Percentiles rank a stretch among this genome's conserved stretches.
These are phyloP conservation scores for Pandemis heparana DNA, from an alignment of 2,888 invertebrate genomes.

Conservation along the genomic window DNA sequence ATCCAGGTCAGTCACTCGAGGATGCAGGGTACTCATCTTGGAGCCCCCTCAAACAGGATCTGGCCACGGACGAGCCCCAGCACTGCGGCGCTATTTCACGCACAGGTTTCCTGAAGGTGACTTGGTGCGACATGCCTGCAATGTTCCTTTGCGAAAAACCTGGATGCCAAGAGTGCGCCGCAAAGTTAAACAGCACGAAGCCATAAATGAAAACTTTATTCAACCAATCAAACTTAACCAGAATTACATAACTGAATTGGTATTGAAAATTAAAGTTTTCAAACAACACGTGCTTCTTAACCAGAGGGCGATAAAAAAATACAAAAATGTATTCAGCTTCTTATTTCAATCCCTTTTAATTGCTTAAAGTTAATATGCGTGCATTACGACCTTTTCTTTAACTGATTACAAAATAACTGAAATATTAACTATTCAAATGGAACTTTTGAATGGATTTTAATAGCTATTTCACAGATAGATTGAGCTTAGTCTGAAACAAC, in stretches of 20 bases:
- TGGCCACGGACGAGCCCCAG: slow-evolving; percentile 47
- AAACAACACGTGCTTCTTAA: not conserved
- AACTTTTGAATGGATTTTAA: no score
- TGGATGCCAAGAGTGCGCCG: not conserved
- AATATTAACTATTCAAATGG: no score
- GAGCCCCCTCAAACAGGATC: slow-evolving; percentile 54
- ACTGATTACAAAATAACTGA: not conserved
- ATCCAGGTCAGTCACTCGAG: slow-evolving; percentile 57
- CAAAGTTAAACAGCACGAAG: not conserved
- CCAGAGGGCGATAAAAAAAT: not conserved
- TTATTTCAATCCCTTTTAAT: not conserved
- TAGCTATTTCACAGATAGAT: no score
- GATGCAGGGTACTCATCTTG: slow-evolving; percentile 62
- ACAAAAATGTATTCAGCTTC: not conserved
- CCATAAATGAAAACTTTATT: not conserved
- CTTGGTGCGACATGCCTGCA: slow-evolving; percentile 56
- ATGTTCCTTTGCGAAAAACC: slow-evolving; percentile 65
- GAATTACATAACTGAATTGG: slow-evolving; percentile 1
- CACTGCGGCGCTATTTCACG: slow-evolving; percentile 63
- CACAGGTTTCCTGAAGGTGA: slow-evolving; percentile 59
- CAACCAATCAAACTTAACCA: slow-evolving; percentile 4
- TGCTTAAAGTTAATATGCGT: not conserved
- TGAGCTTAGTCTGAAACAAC: no score
- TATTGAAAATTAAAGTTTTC: not conserved
- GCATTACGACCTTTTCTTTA: not conserved